A percentile compares a stretch with the other conserved stretches of the same genome.
phyloP scores from a whole-genome alignment of 1,140 invertebrate species.

The Zaprionus vittiger region DNA sequence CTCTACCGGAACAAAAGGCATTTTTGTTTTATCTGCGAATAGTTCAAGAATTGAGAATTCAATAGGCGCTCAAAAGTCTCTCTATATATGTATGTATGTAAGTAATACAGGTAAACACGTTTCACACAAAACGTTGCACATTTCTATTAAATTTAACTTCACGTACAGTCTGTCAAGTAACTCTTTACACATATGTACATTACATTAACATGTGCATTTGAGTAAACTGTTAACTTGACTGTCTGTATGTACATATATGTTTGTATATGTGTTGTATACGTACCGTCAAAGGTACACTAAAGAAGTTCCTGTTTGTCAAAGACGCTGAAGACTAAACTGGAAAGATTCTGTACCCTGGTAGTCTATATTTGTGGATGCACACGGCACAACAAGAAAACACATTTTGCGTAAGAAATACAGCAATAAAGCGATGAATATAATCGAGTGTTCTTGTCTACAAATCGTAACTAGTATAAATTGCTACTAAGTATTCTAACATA shows the following conservation, averaged over 20 bases:
- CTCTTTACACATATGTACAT: too few species aligned
- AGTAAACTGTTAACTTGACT: too few species aligned
- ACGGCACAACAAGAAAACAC: conserved; percentile 84
- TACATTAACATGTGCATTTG: too few species aligned
- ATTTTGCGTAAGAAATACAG: conserved; percentile 78
- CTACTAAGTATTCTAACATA: not conserved
- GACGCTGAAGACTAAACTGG: conserved; percentile 84
- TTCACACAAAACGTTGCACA: not conserved
- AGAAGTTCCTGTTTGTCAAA: conserved; percentile 80
- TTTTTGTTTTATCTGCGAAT: conserved; percentile 85
- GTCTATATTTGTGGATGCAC: conserved; percentile 85
- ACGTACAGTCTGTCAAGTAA: not conserved
- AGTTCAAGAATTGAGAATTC: conserved; percentile 22
- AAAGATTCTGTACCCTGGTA: conserved; percentile 83
- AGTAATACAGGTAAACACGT: not conserved
- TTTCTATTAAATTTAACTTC: not conserved
- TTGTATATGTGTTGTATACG: conserved; percentile 38
- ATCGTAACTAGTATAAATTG: conserved; percentile 16
- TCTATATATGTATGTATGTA: too few species aligned
- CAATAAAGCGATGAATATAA: conserved; percentile 57
- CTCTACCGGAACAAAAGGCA: conserved; percentile 98
- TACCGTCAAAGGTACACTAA: conserved; percentile 73
- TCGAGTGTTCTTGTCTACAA: conserved; percentile 19
- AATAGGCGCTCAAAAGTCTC: not conserved
- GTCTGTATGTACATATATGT: conserved; percentile 1